Percentiles rank a stretch among this genome's conserved stretches.
Evolutionary conservation across 2,113 vertebrate species (phyloP).

Genomic region (Chinchilla lanigera): DNA sequence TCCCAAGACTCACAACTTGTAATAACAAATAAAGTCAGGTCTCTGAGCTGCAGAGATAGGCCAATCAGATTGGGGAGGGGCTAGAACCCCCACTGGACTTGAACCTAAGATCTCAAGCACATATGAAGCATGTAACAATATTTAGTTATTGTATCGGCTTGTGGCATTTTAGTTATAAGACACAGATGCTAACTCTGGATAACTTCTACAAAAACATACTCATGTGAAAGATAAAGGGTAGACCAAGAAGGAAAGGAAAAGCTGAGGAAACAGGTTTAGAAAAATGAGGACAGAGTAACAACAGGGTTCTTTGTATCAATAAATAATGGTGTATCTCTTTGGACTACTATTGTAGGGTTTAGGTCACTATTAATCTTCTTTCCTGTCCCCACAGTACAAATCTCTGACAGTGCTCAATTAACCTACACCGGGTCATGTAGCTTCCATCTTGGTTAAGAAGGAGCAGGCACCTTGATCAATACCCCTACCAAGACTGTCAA

Average conservation of each 20-base stretch:
- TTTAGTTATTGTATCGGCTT: background rate
- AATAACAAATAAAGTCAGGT: background rate
- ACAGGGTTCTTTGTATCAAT: background rate
- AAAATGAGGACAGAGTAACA: background rate
- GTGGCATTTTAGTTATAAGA: background rate
- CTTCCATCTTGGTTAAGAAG: background rate
- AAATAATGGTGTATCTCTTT: background rate
- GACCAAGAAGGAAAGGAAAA: conserved; percentile 32
- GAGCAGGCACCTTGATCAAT: background rate
- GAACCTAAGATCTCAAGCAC: background rate
- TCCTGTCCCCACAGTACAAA: background rate
- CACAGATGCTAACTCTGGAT: background rate
- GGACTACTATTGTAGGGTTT: background rate
- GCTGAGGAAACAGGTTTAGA: background rate
- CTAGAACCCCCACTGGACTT: background rate
- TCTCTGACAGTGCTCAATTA: background rate
- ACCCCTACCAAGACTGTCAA: background rate
- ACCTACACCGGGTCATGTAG: background rate
- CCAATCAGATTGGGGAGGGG: background rate
- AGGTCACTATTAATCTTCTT: background rate
- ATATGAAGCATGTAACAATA: background rate
- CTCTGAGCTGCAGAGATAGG: background rate
- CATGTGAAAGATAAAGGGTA: background rate
- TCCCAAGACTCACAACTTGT: background rate
- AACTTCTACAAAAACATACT: background rate